Base-by-base conservation (phyloP, 2,113 vertebrate species). In the Grammomys dolichurus region DNA sequence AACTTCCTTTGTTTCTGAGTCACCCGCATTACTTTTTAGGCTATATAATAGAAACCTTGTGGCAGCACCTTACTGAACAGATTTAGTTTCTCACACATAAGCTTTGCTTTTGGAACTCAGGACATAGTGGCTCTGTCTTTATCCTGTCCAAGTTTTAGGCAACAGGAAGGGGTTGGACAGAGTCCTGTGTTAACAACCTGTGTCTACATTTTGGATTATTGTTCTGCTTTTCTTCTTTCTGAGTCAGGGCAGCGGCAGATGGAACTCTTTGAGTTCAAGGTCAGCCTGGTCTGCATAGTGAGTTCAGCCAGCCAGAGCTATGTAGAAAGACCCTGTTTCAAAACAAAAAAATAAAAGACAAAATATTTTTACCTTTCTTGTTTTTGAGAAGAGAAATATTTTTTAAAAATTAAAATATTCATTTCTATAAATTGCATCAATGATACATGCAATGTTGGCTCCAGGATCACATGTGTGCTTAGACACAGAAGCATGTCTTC, bases 1-100 rank as follows among this genome's bases (percentile, higher is more conserved):
- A 87, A 40, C 70, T 90, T 91, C 51, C 81, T 89, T 86, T 88
- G 69, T 73, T 96, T 51, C 33, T 33, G 17, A 89, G 43, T 91
- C 51, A 81, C 46, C 72, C 19, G 12, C 43, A 28, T 89, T 89
- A 48, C 4, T 69, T 91, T 89, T 93, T 89, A 40, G 7, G 60
- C 10, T 76, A 33, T 14, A 0, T 81, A 80, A 31, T 51, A 91
- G 63, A 96, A 93, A 75, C 93, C 40, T 87, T n/a, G 73, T 43
- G 73, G 33, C 2, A 84, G 36, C 54, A 19, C 20, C 26, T 72
- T 95, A 40, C 24, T 22, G 58, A 90, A 51, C 48, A 86, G 46
- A 91, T 87, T 82, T 90, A 75, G 58, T 43, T 58, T 82, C 65
- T 94, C 60, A 93, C 19, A 17, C 33, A 43, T 60, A 9, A 72